Conservation (phyloP, 2,888 invertebrate genomes). For the Lamproptera curius region DNA sequence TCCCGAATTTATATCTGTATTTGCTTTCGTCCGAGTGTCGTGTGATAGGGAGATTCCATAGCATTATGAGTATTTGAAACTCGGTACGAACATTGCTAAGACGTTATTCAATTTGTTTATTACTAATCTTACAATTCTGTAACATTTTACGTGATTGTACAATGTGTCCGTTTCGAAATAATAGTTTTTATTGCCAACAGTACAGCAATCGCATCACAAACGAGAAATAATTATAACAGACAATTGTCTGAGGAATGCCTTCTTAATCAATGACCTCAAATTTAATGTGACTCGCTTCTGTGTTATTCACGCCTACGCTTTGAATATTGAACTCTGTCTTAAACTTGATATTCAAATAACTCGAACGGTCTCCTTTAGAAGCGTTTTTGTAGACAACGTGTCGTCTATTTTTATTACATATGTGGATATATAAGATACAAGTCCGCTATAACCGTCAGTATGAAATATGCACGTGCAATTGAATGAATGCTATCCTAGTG, state of each 20-base stretch:
- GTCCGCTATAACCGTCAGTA: constrained; percentile 10
- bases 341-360: constrained; percentile 48
- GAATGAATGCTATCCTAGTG: constrained; percentile 36
- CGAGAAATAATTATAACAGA: no score
- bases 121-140: no score
- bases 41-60: constrained; percentile 19
- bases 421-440: constrained; percentile 20
- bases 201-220: no score
- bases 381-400: constrained; percentile 33
- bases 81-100: no score
- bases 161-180: no score
- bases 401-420: constrained; percentile 32
- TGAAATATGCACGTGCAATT: constrained; percentile 19
- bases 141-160: no score
- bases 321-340: constrained; percentile 41
- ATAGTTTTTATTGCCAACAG: no score
- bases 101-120: no score
- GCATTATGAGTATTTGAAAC: no score
- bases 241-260: constrained; percentile 37
- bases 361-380: constrained; percentile 42
- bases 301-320: constrained; percentile 60
- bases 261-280: constrained; percentile 68
- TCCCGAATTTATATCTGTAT: constrained; percentile 33
- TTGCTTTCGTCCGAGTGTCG: constrained; percentile 27
- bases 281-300: constrained; percentile 53